phyloP scores from a whole-genome alignment of 2,113 vertebrate species.

The Psettodes erumei region DNA sequence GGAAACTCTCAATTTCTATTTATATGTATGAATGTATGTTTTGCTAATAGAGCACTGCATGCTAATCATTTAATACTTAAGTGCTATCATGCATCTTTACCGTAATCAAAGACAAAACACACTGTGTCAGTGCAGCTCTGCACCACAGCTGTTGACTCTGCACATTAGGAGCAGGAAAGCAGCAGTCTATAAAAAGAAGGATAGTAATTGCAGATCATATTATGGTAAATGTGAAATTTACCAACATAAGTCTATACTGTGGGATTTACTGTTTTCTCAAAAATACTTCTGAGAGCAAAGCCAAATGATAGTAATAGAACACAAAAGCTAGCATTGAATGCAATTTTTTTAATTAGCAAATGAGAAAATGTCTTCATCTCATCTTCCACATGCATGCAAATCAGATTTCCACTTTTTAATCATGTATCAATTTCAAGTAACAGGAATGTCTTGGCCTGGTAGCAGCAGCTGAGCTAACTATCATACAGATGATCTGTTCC shows the following conservation, averaged over 20 bases:
- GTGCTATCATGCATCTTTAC: too few species aligned
- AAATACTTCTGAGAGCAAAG: neutral
- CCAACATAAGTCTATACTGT: neutral
- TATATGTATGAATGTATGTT: neutral
- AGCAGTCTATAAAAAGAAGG: slow-evolving; percentile 1
- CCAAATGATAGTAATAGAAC: neutral
- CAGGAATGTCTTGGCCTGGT: too few species aligned
- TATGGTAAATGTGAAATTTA: neutral
- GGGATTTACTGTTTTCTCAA: neutral
- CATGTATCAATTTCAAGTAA: too few species aligned
- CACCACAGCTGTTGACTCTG: neutral
- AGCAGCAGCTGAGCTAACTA: neutral
- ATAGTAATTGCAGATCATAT: neutral
- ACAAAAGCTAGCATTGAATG: neutral
- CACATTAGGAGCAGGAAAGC: neutral
- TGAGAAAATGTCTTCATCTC: neutral
- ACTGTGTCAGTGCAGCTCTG: neutral
- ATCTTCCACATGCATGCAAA: too few species aligned
- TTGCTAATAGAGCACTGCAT: neutral
- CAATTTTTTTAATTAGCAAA: neutral
- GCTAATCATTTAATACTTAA: neutral
- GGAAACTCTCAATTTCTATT: neutral
- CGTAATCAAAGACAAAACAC: too few species aligned
- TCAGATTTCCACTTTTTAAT: too few species aligned
- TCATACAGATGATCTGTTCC: too few species aligned